Conservation (phyloP, 2,797 vertebrate genomes). For the Atherinosoma microstoma region DNA sequence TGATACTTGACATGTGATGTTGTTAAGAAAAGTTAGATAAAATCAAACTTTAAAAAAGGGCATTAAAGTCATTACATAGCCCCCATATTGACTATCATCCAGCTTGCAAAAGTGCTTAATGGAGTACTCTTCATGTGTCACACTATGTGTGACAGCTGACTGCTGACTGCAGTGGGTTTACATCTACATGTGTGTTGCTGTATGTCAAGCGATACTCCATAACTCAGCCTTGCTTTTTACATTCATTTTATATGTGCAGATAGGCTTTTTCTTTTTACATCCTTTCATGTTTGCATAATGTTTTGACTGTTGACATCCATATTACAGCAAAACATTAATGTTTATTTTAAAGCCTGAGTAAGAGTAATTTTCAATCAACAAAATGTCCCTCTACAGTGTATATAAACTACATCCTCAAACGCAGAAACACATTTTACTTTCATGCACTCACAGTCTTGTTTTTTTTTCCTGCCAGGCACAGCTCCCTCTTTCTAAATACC, state of each 20-base stretch:
- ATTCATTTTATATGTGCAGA: constrained; percentile 25
- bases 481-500: constrained; percentile 30
- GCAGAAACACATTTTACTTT: constrained; percentile 25
- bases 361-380: constrained; percentile 29
- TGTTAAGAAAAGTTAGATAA: no score
- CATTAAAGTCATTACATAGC: no score
- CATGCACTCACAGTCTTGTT: constrained; percentile 21
- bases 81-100: no score
- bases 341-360: constrained; percentile 51
- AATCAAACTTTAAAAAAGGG: neutral
- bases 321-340: constrained; percentile 62
- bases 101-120: no score
- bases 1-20: no score
- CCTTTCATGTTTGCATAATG: constrained; percentile 56
- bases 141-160: no score
- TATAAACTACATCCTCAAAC: constrained; percentile 23
- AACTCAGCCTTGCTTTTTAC: constrained; percentile 25
- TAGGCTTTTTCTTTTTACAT: constrained; percentile 37
- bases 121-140: no score
- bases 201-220: neutral
- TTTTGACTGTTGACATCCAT: constrained; percentile 63
- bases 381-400: constrained; percentile 29
- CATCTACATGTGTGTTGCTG: neutral
- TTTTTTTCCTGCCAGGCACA: constrained; percentile 18
- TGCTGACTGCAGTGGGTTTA: neutral